Base-by-base conservation (phyloP, 2,113 vertebrate species). In the Carassius gibelio region DNA sequence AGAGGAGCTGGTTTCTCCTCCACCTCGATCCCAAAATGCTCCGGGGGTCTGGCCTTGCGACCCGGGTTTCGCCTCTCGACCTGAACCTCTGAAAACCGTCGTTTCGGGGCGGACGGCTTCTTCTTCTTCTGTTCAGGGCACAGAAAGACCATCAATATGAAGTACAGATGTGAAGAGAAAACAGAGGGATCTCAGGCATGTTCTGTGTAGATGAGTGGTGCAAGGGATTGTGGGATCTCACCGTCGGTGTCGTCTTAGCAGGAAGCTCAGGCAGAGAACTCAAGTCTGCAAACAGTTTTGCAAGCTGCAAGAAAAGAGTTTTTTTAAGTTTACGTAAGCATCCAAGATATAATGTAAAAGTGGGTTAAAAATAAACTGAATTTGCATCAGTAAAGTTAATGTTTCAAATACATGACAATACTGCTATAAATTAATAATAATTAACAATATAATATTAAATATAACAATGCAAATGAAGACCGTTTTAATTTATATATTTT, bases 11-110 rank as follows among this genome's bases (percentile, higher is more conserved):
- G 88, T 55, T 89, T 66, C 0, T 78, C 88, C 84, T 95, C 96
- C 72, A 95, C 94, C 89, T 99, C 98, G 74, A 98, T 91, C 0
- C 92, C 97, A 90, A 99, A 99, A 64, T 97, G 97, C 90, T 98
- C 96, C 0, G 96, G 97, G 2, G 98, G 98, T 38, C 97, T 95
- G 2, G 98, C 98, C 4, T 94, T 99, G 34, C 97, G 96, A 4
- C 96, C 93, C 0, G 97, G 97, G 91, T 99, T 99, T 64, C 97
- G 96, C 69, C 97, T 94, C 2, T 94, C 82, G 64, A 96, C 90
- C 74, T 94, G 93, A 7, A 91, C 90, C 89, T 95, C 94, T 0
- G 95, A 93, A 90, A 93, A 95, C 1, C 93, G 93, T 59, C 94
- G 96, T 77, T 95, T 93, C 2, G 90, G 83, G 0, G 85, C 91